phyloP scores from a whole-genome alignment of 2,113 vertebrate species.

The Pollachius pollachius region DNA sequence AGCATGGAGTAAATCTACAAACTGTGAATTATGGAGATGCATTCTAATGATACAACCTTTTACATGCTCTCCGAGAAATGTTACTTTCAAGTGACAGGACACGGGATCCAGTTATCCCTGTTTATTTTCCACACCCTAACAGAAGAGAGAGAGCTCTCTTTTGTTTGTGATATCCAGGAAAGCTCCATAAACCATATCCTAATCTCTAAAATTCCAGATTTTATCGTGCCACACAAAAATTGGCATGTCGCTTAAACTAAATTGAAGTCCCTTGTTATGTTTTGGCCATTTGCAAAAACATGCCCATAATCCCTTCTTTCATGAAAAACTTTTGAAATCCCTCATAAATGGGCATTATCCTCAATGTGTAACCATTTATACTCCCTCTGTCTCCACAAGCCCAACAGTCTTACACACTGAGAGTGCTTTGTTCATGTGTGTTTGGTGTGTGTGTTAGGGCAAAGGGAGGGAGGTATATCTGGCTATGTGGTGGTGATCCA shows the following conservation, averaged over 20 bases:
- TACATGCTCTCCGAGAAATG: no score
- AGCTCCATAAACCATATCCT: background rate
- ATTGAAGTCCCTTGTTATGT: no score
- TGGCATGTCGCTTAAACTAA: background rate
- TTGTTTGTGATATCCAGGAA: background rate
- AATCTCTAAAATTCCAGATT: no score
- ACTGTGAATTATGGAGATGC: no score
- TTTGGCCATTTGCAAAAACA: background rate
- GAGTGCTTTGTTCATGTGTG: background rate
- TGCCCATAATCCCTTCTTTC: background rate
- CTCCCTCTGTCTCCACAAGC: background rate
- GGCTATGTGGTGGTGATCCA: background rate
- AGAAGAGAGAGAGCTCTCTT: background rate
- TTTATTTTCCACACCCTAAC: background rate
- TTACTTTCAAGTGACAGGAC: no score
- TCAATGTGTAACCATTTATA: conserved; percentile 3
- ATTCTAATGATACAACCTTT: no score
- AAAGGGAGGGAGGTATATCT: background rate
- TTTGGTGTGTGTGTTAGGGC: background rate
- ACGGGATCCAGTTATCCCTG: no score
- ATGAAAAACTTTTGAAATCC: background rate
- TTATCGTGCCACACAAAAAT: background rate
- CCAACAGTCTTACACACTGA: background rate
- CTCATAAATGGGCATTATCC: background rate
- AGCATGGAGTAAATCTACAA: no score